These are phyloP conservation scores for Drosophila takahashii DNA, from an alignment of 1,140 invertebrate species.

Conservation along the genomic window DNA sequence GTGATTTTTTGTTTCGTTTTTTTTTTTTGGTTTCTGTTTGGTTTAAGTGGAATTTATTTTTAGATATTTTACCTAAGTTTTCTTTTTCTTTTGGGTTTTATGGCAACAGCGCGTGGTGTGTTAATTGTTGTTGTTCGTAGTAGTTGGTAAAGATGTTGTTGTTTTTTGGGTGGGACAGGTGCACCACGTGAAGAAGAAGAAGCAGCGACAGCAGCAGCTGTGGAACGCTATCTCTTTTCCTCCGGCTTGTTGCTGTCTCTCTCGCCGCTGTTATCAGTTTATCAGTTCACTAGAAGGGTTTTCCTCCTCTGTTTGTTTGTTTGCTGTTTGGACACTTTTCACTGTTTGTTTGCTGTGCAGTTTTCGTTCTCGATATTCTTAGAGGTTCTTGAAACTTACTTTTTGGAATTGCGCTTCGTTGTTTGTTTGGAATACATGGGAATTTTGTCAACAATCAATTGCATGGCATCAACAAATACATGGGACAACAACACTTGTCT, in stretches of 20 bases:
- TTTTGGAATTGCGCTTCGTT: slow-evolving; percentile 85
- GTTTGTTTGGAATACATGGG: slow-evolving; percentile 85
- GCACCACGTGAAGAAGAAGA: slow-evolving; percentile 38
- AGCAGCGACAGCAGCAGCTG: slow-evolving; percentile 39
- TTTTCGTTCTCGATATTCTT: too few species aligned
- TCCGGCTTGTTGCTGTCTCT: slow-evolving; percentile 35
- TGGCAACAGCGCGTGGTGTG: slow-evolving; percentile 56
- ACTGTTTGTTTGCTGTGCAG: slow-evolving; percentile 11
- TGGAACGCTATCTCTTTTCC: slow-evolving; percentile 40
- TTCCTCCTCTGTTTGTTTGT: not conserved
- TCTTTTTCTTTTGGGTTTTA: slow-evolving; percentile 65
- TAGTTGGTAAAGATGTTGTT: slow-evolving; percentile 34
- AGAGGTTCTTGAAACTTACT: slow-evolving; percentile 70
- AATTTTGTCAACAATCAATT: slow-evolving; percentile 85
- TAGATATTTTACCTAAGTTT: slow-evolving; percentile 84
- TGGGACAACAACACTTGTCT: slow-evolving; percentile 62
- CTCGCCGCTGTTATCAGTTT: slow-evolving; percentile 50
- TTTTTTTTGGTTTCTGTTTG: slow-evolving; percentile 40
- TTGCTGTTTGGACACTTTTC: slow-evolving; percentile 33
- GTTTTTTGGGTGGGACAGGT: slow-evolving; percentile 51
- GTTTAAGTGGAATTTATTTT: slow-evolving; percentile 79
- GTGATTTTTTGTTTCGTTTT: slow-evolving; percentile 43
- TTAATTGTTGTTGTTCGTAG: slow-evolving; percentile 52
- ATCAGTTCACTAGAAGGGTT: slow-evolving; percentile 31
- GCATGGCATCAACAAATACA: slow-evolving; percentile 84